Conservation (phyloP, 2,888 invertebrate species). For the Nycteola revayana region DNA sequence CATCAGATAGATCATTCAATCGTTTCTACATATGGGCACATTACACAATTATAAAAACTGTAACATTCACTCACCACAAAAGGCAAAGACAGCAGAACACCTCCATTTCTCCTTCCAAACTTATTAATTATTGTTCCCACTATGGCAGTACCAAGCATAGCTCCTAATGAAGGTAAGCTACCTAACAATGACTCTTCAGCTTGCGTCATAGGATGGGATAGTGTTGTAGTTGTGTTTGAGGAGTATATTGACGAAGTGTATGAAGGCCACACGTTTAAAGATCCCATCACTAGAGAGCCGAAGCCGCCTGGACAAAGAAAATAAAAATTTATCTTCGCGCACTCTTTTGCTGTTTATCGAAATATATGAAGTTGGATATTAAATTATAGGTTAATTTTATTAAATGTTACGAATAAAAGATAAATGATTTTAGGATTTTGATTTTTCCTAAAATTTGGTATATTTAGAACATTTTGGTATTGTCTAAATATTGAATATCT, state of each 20-base stretch:
- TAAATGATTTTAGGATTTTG: too few relatives aligned
- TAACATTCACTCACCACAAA: slow-evolving; percentile 61
- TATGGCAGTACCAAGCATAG: slow-evolving; percentile 69
- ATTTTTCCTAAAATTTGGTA: too few relatives aligned
- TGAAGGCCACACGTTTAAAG: slow-evolving; percentile 81
- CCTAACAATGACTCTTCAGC: slow-evolving; percentile 78
- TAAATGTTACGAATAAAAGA: too few relatives aligned
- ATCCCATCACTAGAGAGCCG: slow-evolving; percentile 51
- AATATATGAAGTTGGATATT: too few relatives aligned
- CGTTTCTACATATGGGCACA: too few relatives aligned
- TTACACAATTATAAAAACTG: too few relatives aligned
- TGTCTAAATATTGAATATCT: too few relatives aligned
- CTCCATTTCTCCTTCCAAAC: slow-evolving; percentile 78
- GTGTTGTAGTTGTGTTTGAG: slow-evolving; percentile 59
- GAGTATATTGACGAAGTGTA: slow-evolving; percentile 73
- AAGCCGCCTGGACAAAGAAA: slow-evolving; percentile 47
- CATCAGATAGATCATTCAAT: too few relatives aligned
- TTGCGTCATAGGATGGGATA: slow-evolving; percentile 65
- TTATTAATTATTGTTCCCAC: slow-evolving; percentile 70
- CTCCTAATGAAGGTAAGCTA: slow-evolving; percentile 79
- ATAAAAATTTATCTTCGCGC: too few relatives aligned
- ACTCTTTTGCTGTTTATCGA: too few relatives aligned
- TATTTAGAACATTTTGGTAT: too few relatives aligned
- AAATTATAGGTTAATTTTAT: too few relatives aligned
- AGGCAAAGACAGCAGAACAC: slow-evolving; percentile 76